These are phyloP conservation scores for Lacerta viridis DNA, from an alignment of 2,797 vertebrate genomes.

Conservation along the genomic window DNA sequence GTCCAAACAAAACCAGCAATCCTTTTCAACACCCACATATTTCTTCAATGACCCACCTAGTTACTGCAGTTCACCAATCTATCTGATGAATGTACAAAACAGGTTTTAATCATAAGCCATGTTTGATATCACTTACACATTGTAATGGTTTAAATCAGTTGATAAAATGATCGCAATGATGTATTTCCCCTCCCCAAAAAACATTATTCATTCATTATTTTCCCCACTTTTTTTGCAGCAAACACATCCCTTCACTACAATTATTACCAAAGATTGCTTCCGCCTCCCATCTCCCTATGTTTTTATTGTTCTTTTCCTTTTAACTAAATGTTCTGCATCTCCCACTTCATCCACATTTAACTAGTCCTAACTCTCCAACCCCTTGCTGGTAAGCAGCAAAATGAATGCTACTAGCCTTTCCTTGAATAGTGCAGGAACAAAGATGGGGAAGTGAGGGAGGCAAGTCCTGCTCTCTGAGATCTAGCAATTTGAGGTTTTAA, in stretches of 20 bases:
- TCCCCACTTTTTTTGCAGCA: neutral
- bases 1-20: slow-evolving; percentile 4
- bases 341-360: neutral
- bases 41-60: neutral
- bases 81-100: neutral
- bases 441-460: neutral
- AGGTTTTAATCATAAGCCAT: neutral
- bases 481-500: neutral
- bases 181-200: neutral
- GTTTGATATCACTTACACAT: neutral
- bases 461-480: neutral
- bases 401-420: neutral
- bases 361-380: neutral
- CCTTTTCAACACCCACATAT: neutral
- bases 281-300: neutral
- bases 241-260: neutral
- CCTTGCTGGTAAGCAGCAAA: neutral
- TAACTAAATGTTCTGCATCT: neutral
- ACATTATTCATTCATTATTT: neutral
- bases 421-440: neutral
- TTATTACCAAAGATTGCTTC: neutral
- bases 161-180: neutral
- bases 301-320: neutral
- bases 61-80: neutral
- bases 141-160: neutral